Conservation (phyloP, 2,888 invertebrate species). For the Notodonta ziczac region DNA sequence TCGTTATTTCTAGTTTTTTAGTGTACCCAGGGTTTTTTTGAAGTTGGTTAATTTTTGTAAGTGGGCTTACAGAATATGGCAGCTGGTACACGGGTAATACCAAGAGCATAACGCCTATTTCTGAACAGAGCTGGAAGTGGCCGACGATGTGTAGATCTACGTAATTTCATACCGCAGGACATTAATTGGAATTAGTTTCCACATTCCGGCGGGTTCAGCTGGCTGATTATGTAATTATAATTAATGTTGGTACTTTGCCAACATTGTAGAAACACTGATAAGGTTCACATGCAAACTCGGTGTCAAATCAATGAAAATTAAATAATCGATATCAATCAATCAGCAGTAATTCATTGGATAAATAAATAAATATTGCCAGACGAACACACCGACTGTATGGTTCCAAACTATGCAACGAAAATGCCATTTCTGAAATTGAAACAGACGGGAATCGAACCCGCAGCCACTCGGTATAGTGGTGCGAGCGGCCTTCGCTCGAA, state of each 20-base stretch:
- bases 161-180: neutral
- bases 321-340: neutral
- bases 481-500: no score
- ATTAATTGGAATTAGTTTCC: slow-evolving; percentile 3
- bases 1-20: no score
- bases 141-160: neutral
- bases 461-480: no score
- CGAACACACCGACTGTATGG: no score
- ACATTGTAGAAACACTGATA: neutral
- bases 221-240: neutral
- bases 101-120: neutral
- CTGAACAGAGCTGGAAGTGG: neutral
- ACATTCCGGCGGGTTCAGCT: neutral
- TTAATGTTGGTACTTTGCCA: neutral
- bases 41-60: no score
- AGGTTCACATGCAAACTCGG: neutral
- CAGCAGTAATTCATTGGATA: no score
- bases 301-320: neutral
- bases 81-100: neutral
- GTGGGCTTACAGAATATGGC: no score
- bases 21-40: no score
- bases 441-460: no score
- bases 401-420: no score
- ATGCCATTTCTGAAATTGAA: no score
- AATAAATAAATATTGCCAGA: no score